Base-by-base conservation (phyloP, 35 echinoderm and acorn worm genomes). In the Diadema setosum region DNA sequence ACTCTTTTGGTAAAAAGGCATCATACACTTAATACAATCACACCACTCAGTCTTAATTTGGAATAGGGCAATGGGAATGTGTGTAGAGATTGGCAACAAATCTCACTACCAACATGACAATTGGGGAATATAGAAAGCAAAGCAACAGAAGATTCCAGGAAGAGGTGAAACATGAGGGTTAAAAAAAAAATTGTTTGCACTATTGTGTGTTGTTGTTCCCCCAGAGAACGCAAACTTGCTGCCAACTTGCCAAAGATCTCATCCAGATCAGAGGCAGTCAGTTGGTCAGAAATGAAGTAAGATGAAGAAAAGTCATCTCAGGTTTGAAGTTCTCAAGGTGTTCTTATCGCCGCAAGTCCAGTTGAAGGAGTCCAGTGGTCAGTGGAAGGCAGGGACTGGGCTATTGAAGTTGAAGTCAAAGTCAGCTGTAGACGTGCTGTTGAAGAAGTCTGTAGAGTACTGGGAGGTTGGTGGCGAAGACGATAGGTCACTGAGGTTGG, bases 361-460 rank as follows among this genome's bases (percentile, higher is more conserved):
- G 40, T 42, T 9, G 5, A 35, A 41, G 35, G 44, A 41, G 73
- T 78, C 73, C 27, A 78, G 73, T 24, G 39, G 73, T 44, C 40
- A 78, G 37, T 78, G 73, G 73, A 42, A 78, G 73, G 40, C 73
- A 44, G 73, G 73, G 24, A 78, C 25, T 21, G 73, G 73, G 73
- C 35, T 44, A 78, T 78, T 78, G 73, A 78, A 78, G 37, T 78
- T 78, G 73, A 78, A 78, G 36, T 78, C 73, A 25, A 42, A 78
- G 20, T 78, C 73, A 44, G 73, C 17, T 44, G 73, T 41, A 41
- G 34, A 41, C 25, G 18, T 67, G 9, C n/a, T 78, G 73, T 41
- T 78, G 73, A 78, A 78, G 34, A 42, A 21, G 29, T 44, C 73
- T 32, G 29, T 33, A 78, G 73, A 42, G 73, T 42, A 78, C 40